Percentiles rank a stretch among this genome's conserved stretches.
These are phyloP conservation scores for Scleropages formosus DNA, from an alignment of 2,797 vertebrate genomes.

Conservation along the genomic window DNA sequence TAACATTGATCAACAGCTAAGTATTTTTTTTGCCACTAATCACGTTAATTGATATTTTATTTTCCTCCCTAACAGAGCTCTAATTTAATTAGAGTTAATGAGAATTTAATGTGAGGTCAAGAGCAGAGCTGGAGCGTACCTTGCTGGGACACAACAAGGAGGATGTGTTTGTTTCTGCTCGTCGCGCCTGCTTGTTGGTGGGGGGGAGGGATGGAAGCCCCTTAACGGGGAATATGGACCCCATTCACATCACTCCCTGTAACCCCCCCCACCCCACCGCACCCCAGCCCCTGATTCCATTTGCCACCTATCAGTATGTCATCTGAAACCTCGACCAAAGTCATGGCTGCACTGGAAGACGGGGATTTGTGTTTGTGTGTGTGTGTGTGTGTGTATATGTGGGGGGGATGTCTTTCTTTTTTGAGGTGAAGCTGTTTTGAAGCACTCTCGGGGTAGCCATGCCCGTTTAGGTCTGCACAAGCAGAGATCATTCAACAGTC, in stretches of 20 bases:
- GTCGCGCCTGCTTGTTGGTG: constrained; percentile 15
- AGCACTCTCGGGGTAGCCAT: too few species aligned
- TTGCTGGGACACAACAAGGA: constrained; percentile 36
- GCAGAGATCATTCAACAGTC: too few species aligned
- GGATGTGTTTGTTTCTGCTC: constrained; percentile 46
- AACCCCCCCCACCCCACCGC: not conserved
- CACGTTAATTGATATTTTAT: constrained; percentile 50
- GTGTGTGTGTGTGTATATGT: not conserved
- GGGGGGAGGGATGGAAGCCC: not conserved
- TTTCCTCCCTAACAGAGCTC: constrained; percentile 41
- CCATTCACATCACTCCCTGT: not conserved
- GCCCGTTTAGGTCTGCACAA: too few species aligned
- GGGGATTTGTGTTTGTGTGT: not conserved
- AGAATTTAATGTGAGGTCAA: constrained; percentile 52
- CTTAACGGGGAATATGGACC: not conserved
- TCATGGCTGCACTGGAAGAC: not conserved
- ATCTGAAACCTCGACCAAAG: constrained; percentile 26
- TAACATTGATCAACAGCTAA: constrained; percentile 39
- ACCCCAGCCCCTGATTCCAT: not conserved
- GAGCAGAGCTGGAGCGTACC: constrained; percentile 41
- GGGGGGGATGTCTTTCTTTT: too few species aligned
- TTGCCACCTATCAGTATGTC: constrained; percentile 1
- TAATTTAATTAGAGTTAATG: constrained; percentile 53
- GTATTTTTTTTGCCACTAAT: constrained; percentile 43
- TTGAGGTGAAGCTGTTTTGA: too few species aligned